These are phyloP conservation scores for Hedya salicella DNA, from an alignment of 2,888 invertebrate genomes.

Conservation along the genomic window DNA sequence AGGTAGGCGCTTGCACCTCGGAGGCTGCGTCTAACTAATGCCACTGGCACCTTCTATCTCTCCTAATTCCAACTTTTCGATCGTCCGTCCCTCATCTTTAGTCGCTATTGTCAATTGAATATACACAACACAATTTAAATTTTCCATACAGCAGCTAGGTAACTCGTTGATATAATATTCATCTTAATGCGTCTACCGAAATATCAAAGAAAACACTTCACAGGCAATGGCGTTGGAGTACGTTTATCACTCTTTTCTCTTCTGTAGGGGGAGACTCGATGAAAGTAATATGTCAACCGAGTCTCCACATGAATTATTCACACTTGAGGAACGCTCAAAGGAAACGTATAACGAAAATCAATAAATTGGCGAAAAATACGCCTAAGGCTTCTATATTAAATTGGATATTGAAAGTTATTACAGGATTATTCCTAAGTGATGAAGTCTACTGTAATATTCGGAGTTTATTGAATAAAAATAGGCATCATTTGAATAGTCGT, in stretches of 20 bases:
- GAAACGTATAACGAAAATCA: conserved; percentile 58
- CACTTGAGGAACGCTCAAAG: conserved; percentile 59
- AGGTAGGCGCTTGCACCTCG: conserved; percentile 62
- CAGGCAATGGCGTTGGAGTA: conserved; percentile 51
- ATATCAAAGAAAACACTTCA: conserved; percentile 48
- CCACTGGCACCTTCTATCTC: conserved; percentile 50
- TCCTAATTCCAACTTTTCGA: conserved; percentile 10
- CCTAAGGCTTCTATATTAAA: conserved; percentile 19
- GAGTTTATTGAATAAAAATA: neutral
- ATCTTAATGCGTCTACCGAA: conserved; percentile 18
- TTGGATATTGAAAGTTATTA: conserved; percentile 15
- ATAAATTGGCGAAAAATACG: conserved; percentile 46
- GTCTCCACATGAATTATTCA: conserved; percentile 73
- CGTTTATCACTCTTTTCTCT: conserved; percentile 60
- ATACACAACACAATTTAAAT: neutral
- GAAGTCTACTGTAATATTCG: too few species aligned
- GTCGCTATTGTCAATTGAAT: neutral
- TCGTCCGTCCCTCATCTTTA: neutral
- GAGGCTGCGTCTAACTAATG: conserved; percentile 49
- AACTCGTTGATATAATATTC: conserved; percentile 10
- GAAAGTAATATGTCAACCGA: conserved; percentile 69
- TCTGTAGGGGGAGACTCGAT: conserved; percentile 55
- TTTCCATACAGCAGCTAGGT: neutral
- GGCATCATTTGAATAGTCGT: neutral
- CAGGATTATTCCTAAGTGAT: conserved; percentile 2